phyloP scores from a whole-genome alignment of 2,888 invertebrate species.

The Athripsodes cinereus region DNA sequence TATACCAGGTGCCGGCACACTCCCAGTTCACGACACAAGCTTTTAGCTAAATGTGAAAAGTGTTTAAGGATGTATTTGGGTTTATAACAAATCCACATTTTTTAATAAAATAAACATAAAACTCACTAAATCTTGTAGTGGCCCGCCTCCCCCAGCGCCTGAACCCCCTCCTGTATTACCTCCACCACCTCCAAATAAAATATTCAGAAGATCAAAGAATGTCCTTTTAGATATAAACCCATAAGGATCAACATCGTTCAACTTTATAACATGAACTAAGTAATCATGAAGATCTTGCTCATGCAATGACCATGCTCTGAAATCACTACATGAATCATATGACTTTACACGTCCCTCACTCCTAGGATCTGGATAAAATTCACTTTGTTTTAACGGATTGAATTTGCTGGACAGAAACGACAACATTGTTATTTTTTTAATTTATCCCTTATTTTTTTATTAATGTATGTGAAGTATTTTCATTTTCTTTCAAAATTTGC shows the following conservation, averaged over 20 bases:
- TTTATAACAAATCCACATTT: no score
- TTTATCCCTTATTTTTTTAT: no score
- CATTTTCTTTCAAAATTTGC: no score
- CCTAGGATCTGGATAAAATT: constrained; percentile 9
- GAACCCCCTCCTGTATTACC: neutral
- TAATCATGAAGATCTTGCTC: constrained; percentile 16
- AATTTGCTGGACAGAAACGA: neutral
- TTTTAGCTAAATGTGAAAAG: no score
- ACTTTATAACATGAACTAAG: constrained; percentile 13
- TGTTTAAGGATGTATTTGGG: no score
- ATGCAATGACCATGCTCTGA: constrained; percentile 20
- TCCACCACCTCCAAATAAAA: neutral
- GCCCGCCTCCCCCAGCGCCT: neutral
- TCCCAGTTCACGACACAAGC: no score
- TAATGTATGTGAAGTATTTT: no score
- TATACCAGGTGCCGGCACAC: no score
- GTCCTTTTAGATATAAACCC: neutral
- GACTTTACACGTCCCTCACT: constrained; percentile 13
- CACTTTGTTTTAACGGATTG: constrained; percentile 3
- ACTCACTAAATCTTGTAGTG: no score
- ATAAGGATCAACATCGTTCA: neutral
- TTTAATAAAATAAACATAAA: no score
- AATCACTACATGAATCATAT: constrained; percentile 17
- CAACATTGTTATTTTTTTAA: neutral
- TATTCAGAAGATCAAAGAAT: neutral